Evolutionary conservation across 2,888 invertebrate genomes (phyloP), one percentile per base, ranked within the genome.

Genomic region (Anthoptus insignis): DNA sequence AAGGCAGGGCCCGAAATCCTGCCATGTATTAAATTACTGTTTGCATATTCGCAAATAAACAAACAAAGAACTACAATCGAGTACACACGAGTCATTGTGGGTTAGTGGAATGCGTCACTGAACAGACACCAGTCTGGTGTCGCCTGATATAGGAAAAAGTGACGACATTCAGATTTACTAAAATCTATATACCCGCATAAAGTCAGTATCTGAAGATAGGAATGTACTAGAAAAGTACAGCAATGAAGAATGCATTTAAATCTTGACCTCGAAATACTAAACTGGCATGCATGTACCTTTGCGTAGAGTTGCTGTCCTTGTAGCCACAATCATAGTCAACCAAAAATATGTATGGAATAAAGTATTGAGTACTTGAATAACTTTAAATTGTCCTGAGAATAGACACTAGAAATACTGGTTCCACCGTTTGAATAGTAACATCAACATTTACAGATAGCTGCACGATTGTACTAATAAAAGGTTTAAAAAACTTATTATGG

Each of bases 21-120:
- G 4, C 70, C 71, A 60, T 73, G 76, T 64, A 86, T 78, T 53
- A 86, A 56, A 64, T 73, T 84, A 32, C 83, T 76, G 52, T 75
- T 73, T 54, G 77, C 78, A 61, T 71, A 76, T 50, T 75, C 76
- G 37, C 65, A 64, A 24, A 76, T 68, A 58, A 81, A 42, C 66
- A 71, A 71, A 70, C 68, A 65, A 50, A 70, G 57, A 22, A 57
- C 45, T 73, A 69, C 61, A 77, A 69, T 66, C 73, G 71, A 64
- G 60, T 70, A 58, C 53, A 71, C 64, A 67, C 78, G 79, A 73
- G 74, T 72, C 80, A 84, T 80, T 65, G 66, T 75, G 47, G 64
- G 52, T 67, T 27, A 64, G 56, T 64, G 66, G 59, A 64, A 21
- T 50, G 52, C 47, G 68, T 61, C 69, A 74, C 73, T 75, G 68